Evolutionary conservation across 2,888 invertebrate species (phyloP), one percentile per base, ranked within the genome.

Genomic region (Gasteruption jaculator): DNA sequence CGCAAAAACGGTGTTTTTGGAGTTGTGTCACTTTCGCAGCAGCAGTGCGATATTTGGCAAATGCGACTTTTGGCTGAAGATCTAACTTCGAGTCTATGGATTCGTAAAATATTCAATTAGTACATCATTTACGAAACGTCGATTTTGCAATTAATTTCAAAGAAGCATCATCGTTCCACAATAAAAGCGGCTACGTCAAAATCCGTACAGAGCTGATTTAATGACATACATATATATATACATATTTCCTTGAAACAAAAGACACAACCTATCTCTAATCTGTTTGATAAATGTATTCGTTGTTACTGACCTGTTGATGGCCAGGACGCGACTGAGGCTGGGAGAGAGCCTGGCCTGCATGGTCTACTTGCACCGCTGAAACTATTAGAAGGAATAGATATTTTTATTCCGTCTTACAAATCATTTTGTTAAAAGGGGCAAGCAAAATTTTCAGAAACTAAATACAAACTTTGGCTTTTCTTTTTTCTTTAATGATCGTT

Each of bases 361-460:
- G 68, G 63, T 67, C 67, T 66, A 67, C 68, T 66, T 68, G 67
- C 67, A 66, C 66, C 65, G 62, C 67, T 68, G 67, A 68, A 65
- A 65, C 62, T 66, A 64, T 67, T 59, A 66, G 61, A 66, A 68
- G 63, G 54, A 65, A 60, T 67, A 61, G 58, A 56, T 61, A 57
- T 65, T 68, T n/a, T 66, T 65, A 66, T 62, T 60, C 58, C 56
- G 64, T 58, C 57, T 54, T 45, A 51, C 35, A 52, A 19, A 38
- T 31, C 18, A 19, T 35, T 15, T 35, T 29, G 10, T 15, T 36
- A 7, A 7, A 15, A n/a, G n/a, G n/a, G n/a, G n/a, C 33, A 48
- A 29, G 30, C 25, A 18, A 44, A 35, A 43, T 22, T 32, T 44
- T 36, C 33, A 42, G 24, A 22, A 30, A 11, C 30, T 16, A 38